Conservation (phyloP, 2,888 invertebrate genomes). For the Acleris sparsana region DNA sequence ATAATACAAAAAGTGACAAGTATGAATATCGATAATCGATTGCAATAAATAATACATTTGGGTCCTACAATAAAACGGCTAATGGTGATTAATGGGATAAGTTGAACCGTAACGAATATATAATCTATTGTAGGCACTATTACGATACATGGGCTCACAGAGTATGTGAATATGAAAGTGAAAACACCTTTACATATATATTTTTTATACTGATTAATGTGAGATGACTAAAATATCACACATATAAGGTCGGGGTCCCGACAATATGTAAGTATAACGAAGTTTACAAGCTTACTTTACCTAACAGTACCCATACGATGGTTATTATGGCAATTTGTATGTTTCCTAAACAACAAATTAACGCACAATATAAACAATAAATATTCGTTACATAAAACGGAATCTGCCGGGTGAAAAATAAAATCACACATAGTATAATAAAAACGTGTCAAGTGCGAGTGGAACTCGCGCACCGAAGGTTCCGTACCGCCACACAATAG, state of each 20-base stretch:
- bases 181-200: not conserved
- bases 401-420: not conserved
- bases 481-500: too few relatives aligned
- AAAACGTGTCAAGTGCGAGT: too few relatives aligned
- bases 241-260: too few relatives aligned
- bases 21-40: slow-evolving; percentile 12
- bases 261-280: too few relatives aligned
- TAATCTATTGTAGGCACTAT: slow-evolving; percentile 23
- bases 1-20: not conserved
- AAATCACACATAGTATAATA: slow-evolving; percentile 4
- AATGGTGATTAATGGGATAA: slow-evolving; percentile 33
- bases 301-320: too few relatives aligned
- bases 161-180: slow-evolving; percentile 5
- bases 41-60: slow-evolving; percentile 9
- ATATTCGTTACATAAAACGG: too few relatives aligned
- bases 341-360: too few relatives aligned
- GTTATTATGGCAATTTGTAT: too few relatives aligned
- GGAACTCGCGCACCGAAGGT: too few relatives aligned
- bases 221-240: not conserved
- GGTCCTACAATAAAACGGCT: slow-evolving; percentile 21
- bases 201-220: not conserved
- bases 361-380: too few relatives aligned
- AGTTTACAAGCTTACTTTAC: too few relatives aligned
- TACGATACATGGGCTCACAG: slow-evolving; percentile 10
- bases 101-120: slow-evolving; percentile 28